Evolutionary conservation across 2,888 invertebrate species (phyloP).

Genomic region (Andrena dorsata): DNA sequence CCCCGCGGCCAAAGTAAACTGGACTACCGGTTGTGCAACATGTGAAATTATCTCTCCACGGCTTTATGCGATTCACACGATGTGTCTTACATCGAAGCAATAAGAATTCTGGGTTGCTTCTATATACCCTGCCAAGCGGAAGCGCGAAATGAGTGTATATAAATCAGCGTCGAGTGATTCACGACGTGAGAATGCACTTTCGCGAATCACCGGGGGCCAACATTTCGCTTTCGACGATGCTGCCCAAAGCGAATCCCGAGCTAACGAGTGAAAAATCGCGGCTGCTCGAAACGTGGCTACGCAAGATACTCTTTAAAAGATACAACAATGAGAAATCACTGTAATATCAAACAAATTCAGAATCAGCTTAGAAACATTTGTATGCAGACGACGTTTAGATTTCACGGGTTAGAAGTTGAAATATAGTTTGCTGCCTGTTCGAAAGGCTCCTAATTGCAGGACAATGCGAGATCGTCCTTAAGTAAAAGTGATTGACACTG

Average conservation of each 20-base stretch:
- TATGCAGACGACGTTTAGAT: no score
- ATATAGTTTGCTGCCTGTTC: not conserved
- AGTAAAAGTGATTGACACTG: constrained; percentile 8
- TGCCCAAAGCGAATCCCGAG: not conserved
- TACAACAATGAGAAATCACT: no score
- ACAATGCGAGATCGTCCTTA: not conserved
- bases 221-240: constrained; percentile 24
- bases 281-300: not conserved
- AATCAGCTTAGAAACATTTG: no score
- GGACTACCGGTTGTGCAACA: not conserved
- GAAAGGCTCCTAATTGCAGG: not conserved
- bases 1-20: constrained; percentile 36
- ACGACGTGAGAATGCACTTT: constrained; percentile 29
- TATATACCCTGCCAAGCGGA: not conserved
- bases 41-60: constrained; percentile 27
- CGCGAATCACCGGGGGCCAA: constrained; percentile 7
- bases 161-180: constrained; percentile 47
- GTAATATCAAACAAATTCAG: no score
- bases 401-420: not conserved
- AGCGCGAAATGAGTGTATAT: constrained; percentile 11
- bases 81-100: not conserved
- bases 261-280: constrained; percentile 4
- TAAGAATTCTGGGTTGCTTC: not conserved
- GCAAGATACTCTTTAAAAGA: no score
- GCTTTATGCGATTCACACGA: constrained; percentile 1